Evolutionary conservation across 2,113 vertebrate genomes (phyloP).

Genomic region (Sylvietta virens): DNA sequence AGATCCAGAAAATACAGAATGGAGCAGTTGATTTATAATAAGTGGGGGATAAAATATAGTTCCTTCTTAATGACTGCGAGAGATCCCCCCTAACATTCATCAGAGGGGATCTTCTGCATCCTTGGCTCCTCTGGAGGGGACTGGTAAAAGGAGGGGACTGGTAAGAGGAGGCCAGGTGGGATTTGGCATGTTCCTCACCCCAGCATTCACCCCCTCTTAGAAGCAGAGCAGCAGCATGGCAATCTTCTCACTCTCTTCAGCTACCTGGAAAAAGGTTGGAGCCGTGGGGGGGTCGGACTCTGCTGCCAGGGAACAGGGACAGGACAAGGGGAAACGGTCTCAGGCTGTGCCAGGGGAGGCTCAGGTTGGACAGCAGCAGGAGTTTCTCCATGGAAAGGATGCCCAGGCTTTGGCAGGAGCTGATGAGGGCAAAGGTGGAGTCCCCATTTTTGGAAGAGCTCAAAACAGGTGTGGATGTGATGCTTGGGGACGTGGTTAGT

Average conservation of each 20-base stretch:
- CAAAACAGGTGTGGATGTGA: background rate
- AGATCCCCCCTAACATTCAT: fast-evolving
- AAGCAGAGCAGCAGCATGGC: background rate
- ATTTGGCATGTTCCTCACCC: background rate
- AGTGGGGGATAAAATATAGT: background rate
- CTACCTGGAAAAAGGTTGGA: background rate
- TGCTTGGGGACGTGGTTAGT: fast-evolving
- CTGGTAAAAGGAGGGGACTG: too few relatives aligned
- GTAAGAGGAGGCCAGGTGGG: fast-evolving
- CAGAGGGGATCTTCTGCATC: background rate
- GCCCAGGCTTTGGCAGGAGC: background rate
- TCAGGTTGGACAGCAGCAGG: background rate
- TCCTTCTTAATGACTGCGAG: background rate
- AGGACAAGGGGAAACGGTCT: background rate
- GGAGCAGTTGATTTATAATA: background rate
- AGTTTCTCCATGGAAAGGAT: background rate
- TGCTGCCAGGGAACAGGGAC: background rate
- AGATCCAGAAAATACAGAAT: background rate
- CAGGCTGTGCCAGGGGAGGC: background rate
- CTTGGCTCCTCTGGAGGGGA: background rate
- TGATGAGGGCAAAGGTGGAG: background rate
- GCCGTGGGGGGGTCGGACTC: fast-evolving
- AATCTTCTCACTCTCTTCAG: background rate
- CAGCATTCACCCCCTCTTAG: fast-evolving
- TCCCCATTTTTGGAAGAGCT: background rate